Percentiles rank a stretch among this genome's conserved stretches.
Conservation (phyloP, 2,797 vertebrate species). For the Oreonectes daqikongensis region DNA sequence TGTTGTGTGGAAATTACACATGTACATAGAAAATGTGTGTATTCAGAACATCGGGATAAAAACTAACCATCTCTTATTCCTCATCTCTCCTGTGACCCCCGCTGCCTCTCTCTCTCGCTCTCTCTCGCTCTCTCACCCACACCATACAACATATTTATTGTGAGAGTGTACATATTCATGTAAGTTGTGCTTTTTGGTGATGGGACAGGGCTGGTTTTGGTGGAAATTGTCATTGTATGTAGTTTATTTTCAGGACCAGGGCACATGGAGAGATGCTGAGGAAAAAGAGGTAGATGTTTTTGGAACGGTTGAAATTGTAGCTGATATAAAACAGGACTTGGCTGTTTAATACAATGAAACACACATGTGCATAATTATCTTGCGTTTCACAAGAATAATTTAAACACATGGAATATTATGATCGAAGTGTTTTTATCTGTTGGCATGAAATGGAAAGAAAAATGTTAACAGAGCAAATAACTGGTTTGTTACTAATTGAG, state of each 20-base stretch:
- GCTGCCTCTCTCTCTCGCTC: not conserved
- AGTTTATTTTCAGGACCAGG: conserved; percentile 55
- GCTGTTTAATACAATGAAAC: not conserved
- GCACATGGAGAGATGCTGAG: conserved; percentile 47
- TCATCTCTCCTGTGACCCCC: conserved; percentile 5
- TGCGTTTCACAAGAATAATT: not conserved
- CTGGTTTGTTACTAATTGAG: not conserved
- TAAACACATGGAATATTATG: not conserved
- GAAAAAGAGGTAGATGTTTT: conserved; percentile 46
- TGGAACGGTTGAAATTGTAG: not conserved
- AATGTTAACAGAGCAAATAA: not conserved
- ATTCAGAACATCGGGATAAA: conserved; percentile 38
- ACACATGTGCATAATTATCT: not conserved
- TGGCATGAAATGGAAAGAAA: not conserved
- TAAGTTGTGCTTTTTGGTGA: conserved; percentile 54
- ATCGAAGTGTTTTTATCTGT: not conserved
- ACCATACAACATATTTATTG: conserved; percentile 62
- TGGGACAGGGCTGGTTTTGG: conserved; percentile 44
- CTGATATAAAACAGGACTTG: not conserved
- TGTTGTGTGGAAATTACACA: conserved; percentile 48
- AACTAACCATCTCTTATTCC: conserved; percentile 22
- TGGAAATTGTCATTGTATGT: conserved; percentile 48
- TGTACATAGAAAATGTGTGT: conserved; percentile 54
- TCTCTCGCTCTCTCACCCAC: conserved; percentile 27
- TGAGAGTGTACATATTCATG: conserved; percentile 65